Evolutionary conservation across 2,797 vertebrate species (phyloP), one percentile per base, ranked within the genome.

Genomic region (Rachycentron canadum): DNA sequence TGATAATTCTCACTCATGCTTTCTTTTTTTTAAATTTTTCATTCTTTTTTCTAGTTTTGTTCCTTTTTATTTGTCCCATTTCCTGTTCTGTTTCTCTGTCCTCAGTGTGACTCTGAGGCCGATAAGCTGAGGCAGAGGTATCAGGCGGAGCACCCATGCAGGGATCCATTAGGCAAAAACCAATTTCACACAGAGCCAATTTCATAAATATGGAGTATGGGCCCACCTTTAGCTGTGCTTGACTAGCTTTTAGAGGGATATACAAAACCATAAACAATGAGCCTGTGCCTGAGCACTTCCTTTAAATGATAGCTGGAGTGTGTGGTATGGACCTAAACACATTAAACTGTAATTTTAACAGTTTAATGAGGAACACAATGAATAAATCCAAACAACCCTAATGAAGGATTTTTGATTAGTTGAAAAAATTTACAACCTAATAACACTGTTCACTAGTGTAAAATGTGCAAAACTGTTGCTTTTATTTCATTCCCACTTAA

Each of bases 181-280:
- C 94, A 95, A 95, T 96, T 96, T 95, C 95, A 95, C 94, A 95
- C 93, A 84, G 93, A 95, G 91, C 93, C 94, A 95, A 95, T 96
- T 95, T 95, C 94, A 95, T 96, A 95, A 96, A 96, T 96, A 95
- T 95, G 94, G 94, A 95, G 94, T 92, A 92, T 82, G 86, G 89
- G 84, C 88, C 91, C 89, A 94, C 94, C 93, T 94, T 94, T 90
- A 88, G 91, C 90, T 83, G 88, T 93, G 93, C 93, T 91, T 92
- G 91, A 92, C 90, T 93, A 88, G 88, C 91, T 95, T 93, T 93
- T 92, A 93, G 92, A 91, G 91, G 91, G 89, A 94, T 94, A 94
- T 90, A 94, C 92, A 92, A 90, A 93, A 91, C 93, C 92, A 93
- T 95, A 94, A 95, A 95, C 94, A 95, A 94, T 90, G 70, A 85